Percentiles rank a stretch among this genome's conserved stretches.
Conservation (phyloP, 2,113 vertebrate species). For the Bolborhynchus lineola region DNA sequence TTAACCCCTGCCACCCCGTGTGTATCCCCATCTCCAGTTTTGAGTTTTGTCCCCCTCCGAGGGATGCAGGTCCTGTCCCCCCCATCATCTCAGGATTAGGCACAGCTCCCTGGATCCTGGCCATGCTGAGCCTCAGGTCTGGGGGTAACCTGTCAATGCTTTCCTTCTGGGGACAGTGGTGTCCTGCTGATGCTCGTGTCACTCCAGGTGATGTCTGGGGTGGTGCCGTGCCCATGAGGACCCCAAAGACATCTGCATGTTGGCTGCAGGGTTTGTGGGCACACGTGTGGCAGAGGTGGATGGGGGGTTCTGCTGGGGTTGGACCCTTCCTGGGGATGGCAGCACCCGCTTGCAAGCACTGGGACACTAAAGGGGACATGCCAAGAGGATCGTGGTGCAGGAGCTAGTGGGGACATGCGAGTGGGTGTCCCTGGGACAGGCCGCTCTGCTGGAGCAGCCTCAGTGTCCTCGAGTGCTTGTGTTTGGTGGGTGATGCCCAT, state of each 20-base stretch:
- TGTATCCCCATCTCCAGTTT: background rate
- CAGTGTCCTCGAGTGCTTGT: background rate
- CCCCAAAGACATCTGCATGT: accelerated
- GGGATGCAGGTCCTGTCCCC: background rate
- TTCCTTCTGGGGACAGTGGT: background rate
- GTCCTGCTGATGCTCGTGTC: background rate
- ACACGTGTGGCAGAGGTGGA: accelerated
- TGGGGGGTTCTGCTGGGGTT: no score
- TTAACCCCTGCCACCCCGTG: background rate
- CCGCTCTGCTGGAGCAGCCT: background rate
- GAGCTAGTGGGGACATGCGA: background rate
- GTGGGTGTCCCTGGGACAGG: background rate
- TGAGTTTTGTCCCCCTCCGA: accelerated
- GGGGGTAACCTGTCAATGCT: background rate
- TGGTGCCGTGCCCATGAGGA: accelerated
- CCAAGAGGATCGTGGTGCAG: background rate
- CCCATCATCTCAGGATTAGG: background rate
- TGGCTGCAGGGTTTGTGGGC: accelerated
- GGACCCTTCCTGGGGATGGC: background rate
- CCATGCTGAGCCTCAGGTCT: background rate
- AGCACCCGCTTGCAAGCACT: accelerated
- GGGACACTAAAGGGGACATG: background rate
- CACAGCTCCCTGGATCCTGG: background rate
- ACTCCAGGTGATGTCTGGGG: background rate
- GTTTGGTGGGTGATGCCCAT: background rate